Conservation (phyloP, 1,140 invertebrate genomes). For the Drosophila trapezifrons region DNA sequence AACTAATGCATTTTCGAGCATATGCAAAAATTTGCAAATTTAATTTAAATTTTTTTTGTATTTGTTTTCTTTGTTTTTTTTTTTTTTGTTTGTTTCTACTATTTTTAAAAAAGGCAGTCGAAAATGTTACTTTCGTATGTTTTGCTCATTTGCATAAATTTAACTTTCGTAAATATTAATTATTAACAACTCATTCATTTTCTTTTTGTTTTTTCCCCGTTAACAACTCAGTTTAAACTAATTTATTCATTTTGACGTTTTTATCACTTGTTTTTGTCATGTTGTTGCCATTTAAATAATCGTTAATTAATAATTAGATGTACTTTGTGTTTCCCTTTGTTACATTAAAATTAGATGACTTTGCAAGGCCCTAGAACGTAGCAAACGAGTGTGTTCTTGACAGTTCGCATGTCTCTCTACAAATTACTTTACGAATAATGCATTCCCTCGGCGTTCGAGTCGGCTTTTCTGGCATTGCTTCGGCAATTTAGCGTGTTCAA, state of each 20-base stretch:
- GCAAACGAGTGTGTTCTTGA: conserved; percentile 52
- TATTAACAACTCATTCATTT: conserved; percentile 66
- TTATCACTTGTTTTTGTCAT: conserved; percentile 68
- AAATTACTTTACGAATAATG: conserved; percentile 44
- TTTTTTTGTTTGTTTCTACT: conserved; percentile 46
- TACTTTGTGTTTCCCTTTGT: conserved; percentile 81
- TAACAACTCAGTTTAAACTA: conserved; percentile 67
- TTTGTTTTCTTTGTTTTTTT: conserved; percentile 37
- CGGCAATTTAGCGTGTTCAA: conserved; percentile 50
- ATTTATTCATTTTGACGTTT: conserved; percentile 55
- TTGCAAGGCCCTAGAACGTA: conserved; percentile 61
- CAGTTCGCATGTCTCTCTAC: conserved; percentile 27
- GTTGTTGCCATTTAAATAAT: conserved; percentile 50
- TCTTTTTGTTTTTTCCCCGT: conserved; percentile 27
- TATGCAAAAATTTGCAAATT: conserved; percentile 63
- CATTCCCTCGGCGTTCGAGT: conserved; percentile 20
- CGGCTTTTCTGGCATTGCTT: conserved; percentile 29
- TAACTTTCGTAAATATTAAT: conserved; percentile 58
- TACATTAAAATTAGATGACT: conserved; percentile 73
- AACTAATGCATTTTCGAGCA: conserved; percentile 73
- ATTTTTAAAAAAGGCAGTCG: conserved; percentile 79
- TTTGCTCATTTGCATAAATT: conserved; percentile 51
- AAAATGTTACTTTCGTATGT: conserved; percentile 71
- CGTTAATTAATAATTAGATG: conserved; percentile 66
- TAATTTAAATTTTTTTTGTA: conserved; percentile 52